A percentile compares a stretch with the other conserved stretches of the same genome.
These are phyloP conservation scores for Pogonomyrmex californicus DNA, from an alignment of 1,140 invertebrate genomes.

Conservation along the genomic window DNA sequence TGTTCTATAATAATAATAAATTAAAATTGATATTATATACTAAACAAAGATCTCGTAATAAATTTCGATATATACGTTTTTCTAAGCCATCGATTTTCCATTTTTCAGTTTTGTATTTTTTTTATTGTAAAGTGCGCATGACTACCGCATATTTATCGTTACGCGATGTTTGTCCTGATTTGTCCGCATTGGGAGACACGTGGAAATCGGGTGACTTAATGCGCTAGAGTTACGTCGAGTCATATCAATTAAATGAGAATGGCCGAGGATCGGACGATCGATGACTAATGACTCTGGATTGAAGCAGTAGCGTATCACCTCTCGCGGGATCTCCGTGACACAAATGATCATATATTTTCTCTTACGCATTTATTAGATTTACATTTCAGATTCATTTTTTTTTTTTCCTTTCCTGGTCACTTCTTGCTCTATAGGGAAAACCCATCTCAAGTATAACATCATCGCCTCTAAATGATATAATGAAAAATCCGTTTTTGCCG, in stretches of 20 bases:
- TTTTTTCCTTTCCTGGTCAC: not conserved
- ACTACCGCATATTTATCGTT: not conserved
- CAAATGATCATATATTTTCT: not conserved
- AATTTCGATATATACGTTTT: too few relatives aligned
- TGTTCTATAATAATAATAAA: too few relatives aligned
- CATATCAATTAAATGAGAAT: slow-evolving; percentile 24
- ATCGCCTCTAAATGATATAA: not conserved
- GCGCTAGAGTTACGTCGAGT: not conserved
- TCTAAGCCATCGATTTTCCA: too few relatives aligned
- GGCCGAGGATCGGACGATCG: not conserved
- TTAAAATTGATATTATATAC: too few relatives aligned
- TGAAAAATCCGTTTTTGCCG: not conserved
- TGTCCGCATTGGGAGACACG: not conserved
- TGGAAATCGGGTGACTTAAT: slow-evolving; percentile 32
- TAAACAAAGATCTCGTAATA: too few relatives aligned
- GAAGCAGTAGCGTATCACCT: not conserved
- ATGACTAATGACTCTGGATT: not conserved
- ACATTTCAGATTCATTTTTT: not conserved
- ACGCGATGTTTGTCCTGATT: too few relatives aligned
- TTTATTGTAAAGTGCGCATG: too few relatives aligned
- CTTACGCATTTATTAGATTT: not conserved
- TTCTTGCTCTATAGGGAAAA: not conserved
- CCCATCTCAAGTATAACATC: not conserved
- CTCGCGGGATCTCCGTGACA: not conserved
- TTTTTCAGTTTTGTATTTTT: too few relatives aligned